phyloP scores from a whole-genome alignment of 2,797 vertebrate genomes.

The Sebastes dallii region DNA sequence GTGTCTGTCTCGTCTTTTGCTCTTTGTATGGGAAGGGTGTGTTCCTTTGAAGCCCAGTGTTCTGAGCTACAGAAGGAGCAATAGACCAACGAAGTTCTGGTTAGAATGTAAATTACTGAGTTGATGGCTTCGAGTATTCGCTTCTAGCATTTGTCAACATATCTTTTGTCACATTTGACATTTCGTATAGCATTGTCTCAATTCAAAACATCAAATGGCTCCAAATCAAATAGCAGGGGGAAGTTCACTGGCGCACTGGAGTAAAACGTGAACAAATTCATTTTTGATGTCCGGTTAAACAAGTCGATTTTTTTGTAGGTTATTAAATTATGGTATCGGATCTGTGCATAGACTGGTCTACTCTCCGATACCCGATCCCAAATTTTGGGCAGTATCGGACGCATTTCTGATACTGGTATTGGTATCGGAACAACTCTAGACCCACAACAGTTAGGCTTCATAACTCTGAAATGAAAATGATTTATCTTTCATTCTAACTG shows the following conservation, averaged over 20 bases:
- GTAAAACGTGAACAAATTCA: too few species aligned
- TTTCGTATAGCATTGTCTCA: not conserved
- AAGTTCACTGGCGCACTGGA: too few species aligned
- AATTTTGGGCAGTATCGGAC: too few species aligned
- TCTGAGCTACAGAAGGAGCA: not conserved
- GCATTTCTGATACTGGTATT: too few species aligned
- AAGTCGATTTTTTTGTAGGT: too few species aligned
- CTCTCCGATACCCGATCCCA: too few species aligned
- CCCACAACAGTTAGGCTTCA: not conserved
- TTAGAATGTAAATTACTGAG: not conserved
- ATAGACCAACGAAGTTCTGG: not conserved
- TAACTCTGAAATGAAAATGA: constrained; percentile 17
- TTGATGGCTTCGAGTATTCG: not conserved
- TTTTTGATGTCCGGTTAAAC: too few species aligned
- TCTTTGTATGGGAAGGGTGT: not conserved
- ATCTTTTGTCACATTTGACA: not conserved
- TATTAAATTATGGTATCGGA: too few species aligned
- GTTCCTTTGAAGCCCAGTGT: constrained; percentile 1
- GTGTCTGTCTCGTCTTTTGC: not conserved
- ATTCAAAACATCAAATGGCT: not conserved
- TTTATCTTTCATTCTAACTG: constrained; percentile 28
- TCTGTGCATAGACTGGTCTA: too few species aligned
- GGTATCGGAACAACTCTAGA: not conserved
- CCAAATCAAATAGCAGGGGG: not conserved
- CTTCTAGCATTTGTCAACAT: not conserved